Evolutionary conservation across 2,888 invertebrate genomes (phyloP).

Genomic region (Heliconius cydno): DNA sequence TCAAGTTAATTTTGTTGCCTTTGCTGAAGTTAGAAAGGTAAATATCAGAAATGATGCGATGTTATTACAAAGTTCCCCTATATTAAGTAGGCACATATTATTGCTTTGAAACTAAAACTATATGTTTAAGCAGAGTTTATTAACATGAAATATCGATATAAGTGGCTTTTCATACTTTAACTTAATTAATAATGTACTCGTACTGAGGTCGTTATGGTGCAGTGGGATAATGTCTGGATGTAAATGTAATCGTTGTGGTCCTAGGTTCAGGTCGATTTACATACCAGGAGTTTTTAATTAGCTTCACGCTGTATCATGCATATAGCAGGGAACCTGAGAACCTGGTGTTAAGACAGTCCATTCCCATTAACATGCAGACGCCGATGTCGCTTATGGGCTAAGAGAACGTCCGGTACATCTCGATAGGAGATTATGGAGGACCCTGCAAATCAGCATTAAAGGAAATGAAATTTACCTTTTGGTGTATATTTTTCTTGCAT

Average conservation of each 20-base stretch:
- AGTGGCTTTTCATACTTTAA: neutral
- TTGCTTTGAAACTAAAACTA: constrained; percentile 22
- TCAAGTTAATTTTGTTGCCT: constrained; percentile 38
- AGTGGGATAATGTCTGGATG: no score
- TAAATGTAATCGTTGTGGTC: no score
- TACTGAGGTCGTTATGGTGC: no score
- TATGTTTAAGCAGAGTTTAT: neutral
- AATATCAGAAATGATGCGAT: constrained; percentile 30
- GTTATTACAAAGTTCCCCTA: constrained; percentile 30
- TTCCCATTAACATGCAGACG: no score
- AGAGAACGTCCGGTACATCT: neutral
- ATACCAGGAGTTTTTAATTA: no score
- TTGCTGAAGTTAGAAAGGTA: constrained; percentile 33
- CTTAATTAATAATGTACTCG: neutral
- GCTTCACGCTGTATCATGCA: no score
- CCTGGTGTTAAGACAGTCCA: no score
- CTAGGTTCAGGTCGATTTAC: no score
- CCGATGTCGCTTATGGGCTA: no score
- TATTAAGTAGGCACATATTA: constrained; percentile 29
- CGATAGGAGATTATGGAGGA: constrained; percentile 11
- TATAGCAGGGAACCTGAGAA: no score
- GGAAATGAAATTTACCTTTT: constrained; percentile 5
- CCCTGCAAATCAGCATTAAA: constrained; percentile 8
- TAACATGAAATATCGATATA: constrained; percentile 5
- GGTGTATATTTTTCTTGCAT: neutral